Percentiles rank a stretch among this genome's conserved stretches.
Evolutionary conservation across 2,797 vertebrate genomes (phyloP).

Genomic region (Gadopsis bispinosus): DNA sequence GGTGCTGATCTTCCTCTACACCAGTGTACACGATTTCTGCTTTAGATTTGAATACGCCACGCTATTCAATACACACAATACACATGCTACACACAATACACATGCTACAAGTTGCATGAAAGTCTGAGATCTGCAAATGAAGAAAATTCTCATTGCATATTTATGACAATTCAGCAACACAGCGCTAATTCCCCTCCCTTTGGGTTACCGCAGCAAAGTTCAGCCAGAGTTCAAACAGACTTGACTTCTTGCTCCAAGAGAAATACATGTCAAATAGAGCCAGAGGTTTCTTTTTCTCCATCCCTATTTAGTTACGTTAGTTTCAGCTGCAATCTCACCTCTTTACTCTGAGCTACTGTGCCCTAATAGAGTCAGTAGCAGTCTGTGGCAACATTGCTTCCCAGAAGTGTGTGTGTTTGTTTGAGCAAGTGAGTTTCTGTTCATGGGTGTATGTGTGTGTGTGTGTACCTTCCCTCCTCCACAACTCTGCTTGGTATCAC

Average conservation of each 20-base stretch:
- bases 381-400: slow-evolving; percentile 13
- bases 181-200: slow-evolving; percentile 42
- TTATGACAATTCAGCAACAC: slow-evolving; percentile 50
- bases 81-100: no score
- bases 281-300: slow-evolving; percentile 49
- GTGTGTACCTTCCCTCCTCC: slow-evolving; percentile 11
- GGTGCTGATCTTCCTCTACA: slow-evolving; percentile 33
- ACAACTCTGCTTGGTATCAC: slow-evolving; percentile 37
- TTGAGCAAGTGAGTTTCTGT: slow-evolving; percentile 4
- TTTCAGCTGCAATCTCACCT: slow-evolving; percentile 28
- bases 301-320: slow-evolving; percentile 32
- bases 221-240: slow-evolving; percentile 65
- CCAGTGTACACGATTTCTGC: not conserved
- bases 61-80: slow-evolving; percentile 26
- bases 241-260: slow-evolving; percentile 44
- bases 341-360: slow-evolving; percentile 35
- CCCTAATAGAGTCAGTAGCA: slow-evolving; percentile 35
- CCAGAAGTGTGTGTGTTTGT: slow-evolving; percentile 9
- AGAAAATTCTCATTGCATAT: slow-evolving; percentile 60
- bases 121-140: slow-evolving; percentile 59
- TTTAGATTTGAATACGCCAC: slow-evolving; percentile 20
- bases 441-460: slow-evolving; percentile 12
- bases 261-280: slow-evolving; percentile 46
- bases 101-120: slow-evolving; percentile 42
- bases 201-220: slow-evolving; percentile 56